Evolutionary conservation across 2,797 vertebrate genomes (phyloP), one percentile per base, ranked within the genome.

Genomic region (Rhinoraja longicauda): DNA sequence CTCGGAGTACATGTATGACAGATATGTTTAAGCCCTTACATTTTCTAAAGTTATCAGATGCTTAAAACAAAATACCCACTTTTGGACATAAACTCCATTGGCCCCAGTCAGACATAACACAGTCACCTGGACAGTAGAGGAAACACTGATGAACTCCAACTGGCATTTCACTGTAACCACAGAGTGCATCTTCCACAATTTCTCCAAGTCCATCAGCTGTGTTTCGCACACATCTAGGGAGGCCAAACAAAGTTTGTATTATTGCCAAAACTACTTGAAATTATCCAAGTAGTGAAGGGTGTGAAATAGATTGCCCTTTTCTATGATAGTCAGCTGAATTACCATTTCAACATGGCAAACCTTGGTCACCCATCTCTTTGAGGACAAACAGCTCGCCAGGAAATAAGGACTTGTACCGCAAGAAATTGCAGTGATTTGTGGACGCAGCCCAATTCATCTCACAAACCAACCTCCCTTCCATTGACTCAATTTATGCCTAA

Each of bases 101-200:
- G 93, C 97, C 98, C 99, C 99, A 99, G 29, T 97, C 95, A 26
- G 98, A 96, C 95, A 97, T 95, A 3, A 98, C 98, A 78, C 99
- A 99, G 94, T 98, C 97, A 19, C 94, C 96, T 90, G 98, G 97
- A 93, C 99, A 99, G 84, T 97, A 97, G 90, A 99, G 94, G 57
- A 95, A 96, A 93, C 99, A 99, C 93, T 97, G 96, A 94, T 97
- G 98, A 59, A 94, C 96, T 94, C 94, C 95, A 0, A 95, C 94
- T 13, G 97, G 97, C 84, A 95, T 95, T 93, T 98, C 98, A 24
- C 97, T 96, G 93, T 96, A 96, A 94, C 96, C 96, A 94, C 99
- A 99, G 76, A 97, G 95, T 6, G 94, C 57, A 0, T 78, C 95
- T 39, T 98, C 96, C 94, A 98, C 96, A 39, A 94, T 90, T 93